Evolutionary conservation across 2,797 vertebrate species (phyloP).

Genomic region (Enteromius thamalakanensis): DNA sequence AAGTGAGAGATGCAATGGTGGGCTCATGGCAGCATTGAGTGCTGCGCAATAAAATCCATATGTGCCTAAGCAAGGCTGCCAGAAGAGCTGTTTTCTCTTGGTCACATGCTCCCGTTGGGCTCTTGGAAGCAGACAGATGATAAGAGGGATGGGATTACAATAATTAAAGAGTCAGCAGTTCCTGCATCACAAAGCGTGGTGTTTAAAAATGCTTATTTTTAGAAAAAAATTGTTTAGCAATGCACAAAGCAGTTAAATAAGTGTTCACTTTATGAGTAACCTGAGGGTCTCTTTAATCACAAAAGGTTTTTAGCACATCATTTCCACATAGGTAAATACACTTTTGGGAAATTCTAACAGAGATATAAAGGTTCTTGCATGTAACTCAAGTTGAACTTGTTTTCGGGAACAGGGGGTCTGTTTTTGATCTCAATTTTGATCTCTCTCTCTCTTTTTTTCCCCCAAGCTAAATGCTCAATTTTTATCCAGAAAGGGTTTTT

Average conservation of each 20-base stretch:
- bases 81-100: slow-evolving; percentile 25
- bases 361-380: not conserved
- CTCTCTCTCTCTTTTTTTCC: not conserved
- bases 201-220: not conserved
- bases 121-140: not conserved
- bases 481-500: slow-evolving; percentile 14
- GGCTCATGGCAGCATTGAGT: slow-evolving; percentile 31
- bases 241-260: slow-evolving; percentile 7
- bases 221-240: not conserved
- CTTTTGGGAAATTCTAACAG: slow-evolving; percentile 12
- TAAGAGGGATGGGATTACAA: not conserved
- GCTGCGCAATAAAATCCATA: slow-evolving; percentile 38
- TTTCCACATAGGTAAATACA: slow-evolving; percentile 23
- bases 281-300: not conserved
- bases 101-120: slow-evolving; percentile 8
- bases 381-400: slow-evolving; percentile 31
- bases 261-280: slow-evolving; percentile 21
- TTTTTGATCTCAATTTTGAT: slow-evolving; percentile 29
- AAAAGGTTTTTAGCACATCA: slow-evolving; percentile 17
- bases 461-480: not conserved
- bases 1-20: slow-evolving; percentile 27
- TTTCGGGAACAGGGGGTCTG: slow-evolving; percentile 7
- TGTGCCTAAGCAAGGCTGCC: slow-evolving; percentile 25
- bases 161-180: slow-evolving; percentile 1
- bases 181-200: not conserved